These are phyloP conservation scores for Drosophila pruinosa DNA, from an alignment of 1,140 invertebrate genomes.

Conservation along the genomic window DNA sequence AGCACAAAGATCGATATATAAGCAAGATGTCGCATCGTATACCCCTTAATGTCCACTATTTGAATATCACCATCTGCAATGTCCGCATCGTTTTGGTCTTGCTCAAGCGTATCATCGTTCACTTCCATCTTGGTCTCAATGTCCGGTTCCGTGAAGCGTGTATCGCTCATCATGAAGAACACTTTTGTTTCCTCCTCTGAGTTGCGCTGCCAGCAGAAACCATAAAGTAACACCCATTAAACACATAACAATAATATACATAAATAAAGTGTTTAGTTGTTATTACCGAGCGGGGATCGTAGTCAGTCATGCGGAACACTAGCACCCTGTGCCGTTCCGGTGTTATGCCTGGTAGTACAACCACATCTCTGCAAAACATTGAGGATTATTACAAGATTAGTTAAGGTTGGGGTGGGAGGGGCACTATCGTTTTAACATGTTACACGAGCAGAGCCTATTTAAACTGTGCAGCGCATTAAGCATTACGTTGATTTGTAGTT, in stretches of 20 bases:
- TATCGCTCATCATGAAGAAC: slow-evolving; percentile 87
- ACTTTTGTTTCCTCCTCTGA: slow-evolving; percentile 87
- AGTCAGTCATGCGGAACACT: slow-evolving; percentile 62
- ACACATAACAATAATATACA: not conserved
- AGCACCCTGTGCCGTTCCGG: slow-evolving; percentile 83
- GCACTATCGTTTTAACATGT: too few species aligned
- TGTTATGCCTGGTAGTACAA: slow-evolving; percentile 85
- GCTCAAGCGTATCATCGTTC: not conserved
- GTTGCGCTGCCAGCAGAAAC: slow-evolving; percentile 83
- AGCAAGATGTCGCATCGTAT: slow-evolving; percentile 86
- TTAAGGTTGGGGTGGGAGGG: too few species aligned
- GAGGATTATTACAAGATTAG: not conserved
- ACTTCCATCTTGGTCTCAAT: not conserved
- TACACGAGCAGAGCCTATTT: not conserved
- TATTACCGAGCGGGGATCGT: slow-evolving; percentile 61
- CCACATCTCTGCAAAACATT: slow-evolving; percentile 83
- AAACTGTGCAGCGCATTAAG: too few species aligned
- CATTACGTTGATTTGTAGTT: too few species aligned
- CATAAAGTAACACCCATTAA: not conserved
- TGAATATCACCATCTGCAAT: slow-evolving; percentile 86
- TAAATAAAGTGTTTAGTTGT: not conserved
- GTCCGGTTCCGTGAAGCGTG: slow-evolving; percentile 84
- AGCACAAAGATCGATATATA: slow-evolving; percentile 86
- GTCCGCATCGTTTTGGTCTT: slow-evolving; percentile 22
- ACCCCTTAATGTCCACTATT: slow-evolving; percentile 87